Percentiles rank a stretch among this genome's conserved stretches.
These are phyloP conservation scores for zebrafish (Danio rerio) DNA, from an alignment of 2,113 vertebrate genomes.

Conservation along the genomic window DNA sequence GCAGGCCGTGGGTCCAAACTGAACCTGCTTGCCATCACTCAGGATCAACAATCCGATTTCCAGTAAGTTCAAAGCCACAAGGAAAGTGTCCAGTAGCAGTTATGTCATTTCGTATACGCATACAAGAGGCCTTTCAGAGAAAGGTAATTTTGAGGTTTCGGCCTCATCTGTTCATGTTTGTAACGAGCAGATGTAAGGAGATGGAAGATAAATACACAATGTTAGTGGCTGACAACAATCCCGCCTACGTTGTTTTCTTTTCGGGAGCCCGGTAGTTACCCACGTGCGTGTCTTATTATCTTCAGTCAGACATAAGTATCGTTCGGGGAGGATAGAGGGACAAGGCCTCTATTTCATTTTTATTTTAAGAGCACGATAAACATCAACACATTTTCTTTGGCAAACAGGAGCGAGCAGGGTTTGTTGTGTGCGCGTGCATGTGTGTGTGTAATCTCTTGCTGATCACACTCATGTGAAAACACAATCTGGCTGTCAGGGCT, in stretches of 20 bases:
- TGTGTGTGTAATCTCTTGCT: constrained; percentile 71
- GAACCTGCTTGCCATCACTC: constrained; percentile 56
- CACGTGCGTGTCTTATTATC: constrained; percentile 65
- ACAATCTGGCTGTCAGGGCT: constrained; percentile 78
- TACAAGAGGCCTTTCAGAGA: constrained; percentile 61
- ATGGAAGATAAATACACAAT: constrained; percentile 74
- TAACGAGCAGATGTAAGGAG: constrained; percentile 64
- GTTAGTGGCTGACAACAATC: constrained; percentile 74
- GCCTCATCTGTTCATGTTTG: constrained; percentile 59
- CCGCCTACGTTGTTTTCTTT: constrained; percentile 73
- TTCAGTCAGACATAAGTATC: constrained; percentile 45
- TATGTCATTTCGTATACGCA: constrained; percentile 62
- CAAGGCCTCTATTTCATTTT: constrained; percentile 49
- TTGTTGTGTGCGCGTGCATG: constrained; percentile 44
- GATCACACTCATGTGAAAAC: constrained; percentile 75
- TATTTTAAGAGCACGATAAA: constrained; percentile 51
- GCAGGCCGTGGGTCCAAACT: constrained; percentile 20
- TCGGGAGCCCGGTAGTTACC: constrained; percentile 66
- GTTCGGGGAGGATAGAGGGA: constrained; percentile 42
- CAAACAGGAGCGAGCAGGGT: constrained; percentile 51
- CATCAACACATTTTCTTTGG: constrained; percentile 56
- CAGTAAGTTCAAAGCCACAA: constrained; percentile 55
- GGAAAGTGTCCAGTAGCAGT: constrained; percentile 28
- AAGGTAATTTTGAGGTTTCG: constrained; percentile 71
- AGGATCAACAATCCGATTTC: constrained; percentile 66